Evolutionary conservation across 2,797 vertebrate genomes (phyloP), one percentile per base, ranked within the genome.

Genomic region (Diceros bicornis): DNA sequence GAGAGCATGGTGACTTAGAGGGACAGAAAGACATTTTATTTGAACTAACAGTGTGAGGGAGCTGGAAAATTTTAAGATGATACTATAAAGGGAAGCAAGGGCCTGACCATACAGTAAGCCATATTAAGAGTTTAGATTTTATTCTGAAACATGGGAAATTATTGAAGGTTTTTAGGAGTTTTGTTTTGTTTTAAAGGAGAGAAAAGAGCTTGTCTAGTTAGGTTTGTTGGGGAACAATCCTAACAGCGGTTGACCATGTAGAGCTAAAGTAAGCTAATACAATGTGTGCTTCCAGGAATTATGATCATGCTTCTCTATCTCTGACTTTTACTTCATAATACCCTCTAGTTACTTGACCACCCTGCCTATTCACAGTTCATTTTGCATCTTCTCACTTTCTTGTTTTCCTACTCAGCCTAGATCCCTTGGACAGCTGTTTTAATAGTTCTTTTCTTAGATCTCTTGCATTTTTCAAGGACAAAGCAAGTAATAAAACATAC

Each of bases 401-500:
- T 71, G 4, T 95, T 94, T 69, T 94, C 50, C 78, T 62, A 27
- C 7, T 92, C 27, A 86, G 32, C 27, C 57, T 83, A 41, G 34
- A 86, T 74, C 68, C 57, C 61, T 75, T 93, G 25, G 29, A 77
- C 59, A 81, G 25, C 32, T 72, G 32, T 41, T 71, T 57, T 6
- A 82, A 0, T 82, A 64, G 50, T 84, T 90, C 21, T 87, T 97
- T 97, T 90, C 20, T 74, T 94, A 79, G 59, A 74, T 69, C 41
- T 37, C 29, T 94, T 97, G 13, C 16, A 57, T 79, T 79, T 92
- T 87, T 92, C 32, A 95, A 93, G 61, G 50, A 78, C 4, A 50
- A 93, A 78, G 18, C 57, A 90, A 12, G 14, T 72, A 86, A 81
- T 91, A 83, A 90, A 86, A 50, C 18, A 66, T 61, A 52, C n/a